Evolutionary conservation across 2,888 invertebrate species (phyloP).

Genomic region (Calameuta filiformis): DNA sequence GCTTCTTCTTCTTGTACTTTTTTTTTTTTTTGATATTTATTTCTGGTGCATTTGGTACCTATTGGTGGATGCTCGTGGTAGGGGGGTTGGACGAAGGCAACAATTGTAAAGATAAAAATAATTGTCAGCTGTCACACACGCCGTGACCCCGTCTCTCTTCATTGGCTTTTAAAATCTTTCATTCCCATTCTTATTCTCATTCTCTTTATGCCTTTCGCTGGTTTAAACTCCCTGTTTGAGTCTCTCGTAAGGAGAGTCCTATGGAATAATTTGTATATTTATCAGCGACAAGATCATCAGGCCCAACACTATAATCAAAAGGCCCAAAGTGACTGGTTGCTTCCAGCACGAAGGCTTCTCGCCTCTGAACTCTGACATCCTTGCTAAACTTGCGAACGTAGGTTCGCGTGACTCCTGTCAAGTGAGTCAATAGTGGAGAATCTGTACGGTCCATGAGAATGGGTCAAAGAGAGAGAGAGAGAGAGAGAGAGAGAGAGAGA

Average conservation of each 20-base stretch:
- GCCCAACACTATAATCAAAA: constrained; percentile 13
- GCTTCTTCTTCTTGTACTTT: not conserved
- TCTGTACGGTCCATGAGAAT: not conserved
- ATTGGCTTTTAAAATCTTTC: not conserved
- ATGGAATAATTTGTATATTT: constrained; percentile 24
- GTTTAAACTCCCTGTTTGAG: not conserved
- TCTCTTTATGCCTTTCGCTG: not conserved
- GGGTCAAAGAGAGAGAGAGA: not conserved
- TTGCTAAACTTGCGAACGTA: constrained; percentile 9
- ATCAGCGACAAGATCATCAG: constrained; percentile 17
- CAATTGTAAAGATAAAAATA: constrained; percentile 12
- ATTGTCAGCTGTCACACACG: constrained; percentile 24
- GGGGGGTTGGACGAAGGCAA: not conserved
- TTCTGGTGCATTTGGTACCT: not conserved
- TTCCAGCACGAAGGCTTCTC: constrained; percentile 13
- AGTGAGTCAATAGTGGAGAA: not conserved
- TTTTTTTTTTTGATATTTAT: not conserved
- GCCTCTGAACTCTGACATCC: constrained; percentile 21
- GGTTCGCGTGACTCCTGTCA: constrained; percentile 8
- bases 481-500: not conserved
- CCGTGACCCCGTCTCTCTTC: constrained; percentile 17
- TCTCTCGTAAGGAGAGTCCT: constrained; percentile 9
- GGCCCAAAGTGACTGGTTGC: constrained; percentile 14
- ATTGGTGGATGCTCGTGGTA: not conserved
- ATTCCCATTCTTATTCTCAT: not conserved